phyloP scores from a whole-genome alignment of 2,888 invertebrate genomes.

The Rambutsinella grinnellia region DNA sequence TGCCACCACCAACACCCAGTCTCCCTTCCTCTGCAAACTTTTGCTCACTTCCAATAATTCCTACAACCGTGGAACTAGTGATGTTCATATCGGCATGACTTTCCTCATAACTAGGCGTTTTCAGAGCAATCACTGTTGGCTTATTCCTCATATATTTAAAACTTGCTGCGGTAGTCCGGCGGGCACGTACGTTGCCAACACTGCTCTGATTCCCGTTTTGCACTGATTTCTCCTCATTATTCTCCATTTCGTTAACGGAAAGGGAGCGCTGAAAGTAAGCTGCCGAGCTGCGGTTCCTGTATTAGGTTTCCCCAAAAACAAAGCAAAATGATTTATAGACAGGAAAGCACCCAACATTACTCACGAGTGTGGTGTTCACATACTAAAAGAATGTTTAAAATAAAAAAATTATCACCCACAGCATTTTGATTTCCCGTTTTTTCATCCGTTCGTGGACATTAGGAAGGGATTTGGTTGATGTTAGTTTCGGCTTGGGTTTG shows the following conservation, averaged over 20 bases:
- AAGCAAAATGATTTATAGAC: constrained; percentile 1
- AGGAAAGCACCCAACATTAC: too few species aligned
- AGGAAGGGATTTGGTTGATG: constrained; percentile 62
- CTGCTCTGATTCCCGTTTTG: constrained; percentile 22
- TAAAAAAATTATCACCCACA: constrained; percentile 31
- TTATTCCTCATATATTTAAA: constrained; percentile 91
- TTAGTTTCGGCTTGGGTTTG: constrained; percentile 51
- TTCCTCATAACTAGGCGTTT: constrained; percentile 84
- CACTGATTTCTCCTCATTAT: constrained; percentile 7
- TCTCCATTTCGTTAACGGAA: constrained; percentile 59
- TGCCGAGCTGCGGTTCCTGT: constrained; percentile 28
- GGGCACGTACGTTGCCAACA: constrained; percentile 33
- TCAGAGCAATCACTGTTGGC: constrained; percentile 89
- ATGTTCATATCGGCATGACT: constrained; percentile 9
- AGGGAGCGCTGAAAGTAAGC: constrained; percentile 49
- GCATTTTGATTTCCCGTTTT: constrained; percentile 50
- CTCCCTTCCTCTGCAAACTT: constrained; percentile 53
- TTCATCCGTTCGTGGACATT: constrained; percentile 61
- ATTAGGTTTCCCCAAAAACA: too few species aligned
- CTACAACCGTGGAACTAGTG: constrained; percentile 8
- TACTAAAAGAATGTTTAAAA: neutral
- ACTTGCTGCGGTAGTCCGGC: constrained; percentile 74
- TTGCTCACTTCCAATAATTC: constrained; percentile 33
- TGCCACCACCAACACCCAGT: constrained; percentile 4
- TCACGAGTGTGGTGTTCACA: neutral